Conservation (phyloP, 2,113 vertebrate species). For the Tapirus terrestris region DNA sequence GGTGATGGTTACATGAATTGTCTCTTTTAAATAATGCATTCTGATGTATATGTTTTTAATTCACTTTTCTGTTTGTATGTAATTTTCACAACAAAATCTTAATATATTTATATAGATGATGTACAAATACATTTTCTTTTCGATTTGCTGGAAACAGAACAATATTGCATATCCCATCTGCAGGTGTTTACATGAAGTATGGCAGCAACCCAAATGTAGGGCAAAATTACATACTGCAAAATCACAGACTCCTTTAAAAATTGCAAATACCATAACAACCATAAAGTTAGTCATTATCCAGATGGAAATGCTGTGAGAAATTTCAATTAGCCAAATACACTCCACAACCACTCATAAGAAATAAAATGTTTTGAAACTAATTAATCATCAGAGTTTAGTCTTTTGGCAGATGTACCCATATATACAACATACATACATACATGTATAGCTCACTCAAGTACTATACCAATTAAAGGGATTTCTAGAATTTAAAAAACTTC, state of each 20-base stretch:
- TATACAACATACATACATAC: not conserved
- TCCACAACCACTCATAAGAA: not conserved
- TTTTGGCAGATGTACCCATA: not conserved
- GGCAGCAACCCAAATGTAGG: not conserved
- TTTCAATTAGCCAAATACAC: not conserved
- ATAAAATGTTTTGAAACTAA: not conserved
- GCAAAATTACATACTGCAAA: not conserved
- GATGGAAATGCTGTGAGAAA: not conserved
- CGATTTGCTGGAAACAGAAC: not conserved
- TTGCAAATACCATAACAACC: not conserved
- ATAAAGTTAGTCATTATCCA: not conserved
- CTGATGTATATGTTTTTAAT: not conserved
- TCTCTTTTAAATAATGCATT: conserved; percentile 9
- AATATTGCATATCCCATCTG: not conserved
- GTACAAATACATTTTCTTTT: not conserved
- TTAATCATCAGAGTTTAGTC: not conserved
- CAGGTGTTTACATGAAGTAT: not conserved
- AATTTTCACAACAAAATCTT: not conserved
- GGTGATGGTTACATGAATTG: not conserved
- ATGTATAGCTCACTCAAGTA: not conserved
- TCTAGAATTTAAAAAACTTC: not conserved
- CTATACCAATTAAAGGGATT: not conserved
- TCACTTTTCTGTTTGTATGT: not conserved
- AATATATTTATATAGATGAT: not conserved
- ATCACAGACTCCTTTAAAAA: conserved; percentile 2